Evolutionary conservation across 1,140 invertebrate species (phyloP).

Genomic region (Drosophila littoralis): DNA sequence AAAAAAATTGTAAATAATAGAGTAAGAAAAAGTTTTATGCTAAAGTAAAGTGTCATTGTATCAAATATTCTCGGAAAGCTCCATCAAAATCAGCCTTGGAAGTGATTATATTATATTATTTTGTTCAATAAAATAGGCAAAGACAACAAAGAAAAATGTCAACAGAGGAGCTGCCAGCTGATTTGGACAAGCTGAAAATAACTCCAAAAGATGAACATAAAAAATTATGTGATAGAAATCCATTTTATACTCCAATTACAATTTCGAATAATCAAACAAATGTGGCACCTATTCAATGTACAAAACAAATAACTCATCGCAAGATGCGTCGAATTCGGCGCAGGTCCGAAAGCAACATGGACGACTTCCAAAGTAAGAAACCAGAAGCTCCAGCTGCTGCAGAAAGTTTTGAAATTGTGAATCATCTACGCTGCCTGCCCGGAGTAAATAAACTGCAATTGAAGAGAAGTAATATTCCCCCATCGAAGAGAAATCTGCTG

Average conservation of each 20-base stretch:
- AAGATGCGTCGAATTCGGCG: conserved; percentile 55
- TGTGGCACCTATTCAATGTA: conserved; percentile 3
- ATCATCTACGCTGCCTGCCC: conserved; percentile 43
- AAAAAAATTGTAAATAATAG: conserved; percentile 46
- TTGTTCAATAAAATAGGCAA: not conserved
- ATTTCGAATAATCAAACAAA: not conserved
- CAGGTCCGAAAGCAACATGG: conserved; percentile 66
- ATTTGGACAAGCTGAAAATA: conserved; percentile 85
- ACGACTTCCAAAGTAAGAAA: conserved; percentile 29
- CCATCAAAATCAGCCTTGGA: too few relatives aligned
- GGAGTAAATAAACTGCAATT: conserved; percentile 51
- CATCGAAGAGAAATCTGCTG: conserved; percentile 46
- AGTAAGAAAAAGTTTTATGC: conserved; percentile 11
- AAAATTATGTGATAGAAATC: conserved; percentile 51
- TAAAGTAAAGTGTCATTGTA: conserved; percentile 1
- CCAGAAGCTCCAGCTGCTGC: not conserved
- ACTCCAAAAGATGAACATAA: conserved; percentile 64
- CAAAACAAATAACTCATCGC: conserved; percentile 23
- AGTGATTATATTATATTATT: too few relatives aligned
- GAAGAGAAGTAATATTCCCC: conserved; percentile 36
- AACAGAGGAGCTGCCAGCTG: conserved; percentile 83
- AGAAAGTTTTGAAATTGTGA: conserved; percentile 32
- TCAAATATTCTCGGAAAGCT: not conserved
- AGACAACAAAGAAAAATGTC: conserved; percentile 30
- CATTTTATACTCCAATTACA: conserved; percentile 35